Evolutionary conservation across 2,888 invertebrate species (phyloP).

Genomic region (Gastrophysa polygoni): DNA sequence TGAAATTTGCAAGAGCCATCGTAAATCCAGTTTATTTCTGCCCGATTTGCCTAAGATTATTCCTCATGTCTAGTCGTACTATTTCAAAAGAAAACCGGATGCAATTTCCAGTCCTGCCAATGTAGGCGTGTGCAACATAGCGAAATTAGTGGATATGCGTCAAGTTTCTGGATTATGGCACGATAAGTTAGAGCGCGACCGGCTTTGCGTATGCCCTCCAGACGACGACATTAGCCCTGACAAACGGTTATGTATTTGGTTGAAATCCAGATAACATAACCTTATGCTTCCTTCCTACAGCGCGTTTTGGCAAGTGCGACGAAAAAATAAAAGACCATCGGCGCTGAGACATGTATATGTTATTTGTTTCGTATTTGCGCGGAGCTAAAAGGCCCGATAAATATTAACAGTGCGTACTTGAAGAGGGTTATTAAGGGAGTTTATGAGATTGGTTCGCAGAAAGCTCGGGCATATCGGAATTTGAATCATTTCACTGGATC

Average conservation of each 20-base stretch:
- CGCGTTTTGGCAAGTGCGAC: constrained; percentile 48
- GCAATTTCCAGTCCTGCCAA: constrained; percentile 50
- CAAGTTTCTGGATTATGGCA: constrained; percentile 42
- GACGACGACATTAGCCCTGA: constrained; percentile 56
- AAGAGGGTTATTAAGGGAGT: not conserved
- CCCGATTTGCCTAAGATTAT: constrained; percentile 44
- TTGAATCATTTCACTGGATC: not conserved
- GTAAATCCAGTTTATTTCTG: constrained; percentile 46
- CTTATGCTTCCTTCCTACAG: constrained; percentile 53
- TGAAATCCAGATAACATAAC: constrained; percentile 57
- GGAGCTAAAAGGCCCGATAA: not conserved
- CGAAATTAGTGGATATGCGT: constrained; percentile 46
- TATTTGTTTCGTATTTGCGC: constrained; percentile 14
- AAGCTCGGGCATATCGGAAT: not conserved
- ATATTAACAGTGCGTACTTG: constrained; percentile 1
- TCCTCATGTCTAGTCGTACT: constrained; percentile 47
- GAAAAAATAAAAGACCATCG: constrained; percentile 13
- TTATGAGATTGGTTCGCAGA: not conserved
- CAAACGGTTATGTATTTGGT: constrained; percentile 60
- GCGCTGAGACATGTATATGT: constrained; percentile 9
- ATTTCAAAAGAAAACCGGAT: constrained; percentile 46
- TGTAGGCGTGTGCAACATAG: constrained; percentile 47
- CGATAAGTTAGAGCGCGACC: constrained; percentile 47
- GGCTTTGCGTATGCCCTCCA: constrained; percentile 31
- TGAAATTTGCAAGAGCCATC: not conserved